Evolutionary conservation across 2,888 invertebrate species (phyloP).

Genomic region (Chesias legatella): DNA sequence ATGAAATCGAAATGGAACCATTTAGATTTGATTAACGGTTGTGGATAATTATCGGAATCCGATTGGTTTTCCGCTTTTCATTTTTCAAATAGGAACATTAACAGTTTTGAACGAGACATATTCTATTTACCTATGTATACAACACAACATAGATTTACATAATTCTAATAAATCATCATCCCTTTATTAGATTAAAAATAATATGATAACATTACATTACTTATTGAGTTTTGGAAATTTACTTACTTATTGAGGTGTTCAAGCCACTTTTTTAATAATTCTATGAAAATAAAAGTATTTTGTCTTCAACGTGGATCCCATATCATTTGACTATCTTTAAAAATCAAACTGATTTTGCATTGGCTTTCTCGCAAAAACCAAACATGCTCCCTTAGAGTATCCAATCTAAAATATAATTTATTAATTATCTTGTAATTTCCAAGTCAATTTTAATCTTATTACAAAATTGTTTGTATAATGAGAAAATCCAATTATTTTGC

Average conservation of each 20-base stretch:
- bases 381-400: too few relatives aligned
- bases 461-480: conserved; percentile 43
- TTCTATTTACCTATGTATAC: conserved; percentile 8
- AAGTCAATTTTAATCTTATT: conserved; percentile 47
- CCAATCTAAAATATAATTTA: too few relatives aligned
- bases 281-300: too few relatives aligned
- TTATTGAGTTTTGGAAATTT: too few relatives aligned
- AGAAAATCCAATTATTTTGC: conserved; percentile 54
- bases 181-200: too few relatives aligned
- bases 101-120: conserved; percentile 10
- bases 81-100: conserved; percentile 31
- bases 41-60: conserved; percentile 49
- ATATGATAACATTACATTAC: conserved; percentile 1
- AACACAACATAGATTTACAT: not conserved
- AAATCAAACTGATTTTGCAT: too few relatives aligned
- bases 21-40: conserved; percentile 59
- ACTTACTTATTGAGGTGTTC: too few relatives aligned
- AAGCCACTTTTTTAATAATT: too few relatives aligned
- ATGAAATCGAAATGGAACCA: conserved; percentile 53
- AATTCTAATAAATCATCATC: not conserved
- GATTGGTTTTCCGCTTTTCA: conserved; percentile 37
- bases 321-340: too few relatives aligned
- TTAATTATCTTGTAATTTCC: conserved; percentile 1
- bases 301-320: too few relatives aligned
- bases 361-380: too few relatives aligned